Evolutionary conservation across 2,888 invertebrate species (phyloP).

Genomic region (Sarcophaga carnaria): DNA sequence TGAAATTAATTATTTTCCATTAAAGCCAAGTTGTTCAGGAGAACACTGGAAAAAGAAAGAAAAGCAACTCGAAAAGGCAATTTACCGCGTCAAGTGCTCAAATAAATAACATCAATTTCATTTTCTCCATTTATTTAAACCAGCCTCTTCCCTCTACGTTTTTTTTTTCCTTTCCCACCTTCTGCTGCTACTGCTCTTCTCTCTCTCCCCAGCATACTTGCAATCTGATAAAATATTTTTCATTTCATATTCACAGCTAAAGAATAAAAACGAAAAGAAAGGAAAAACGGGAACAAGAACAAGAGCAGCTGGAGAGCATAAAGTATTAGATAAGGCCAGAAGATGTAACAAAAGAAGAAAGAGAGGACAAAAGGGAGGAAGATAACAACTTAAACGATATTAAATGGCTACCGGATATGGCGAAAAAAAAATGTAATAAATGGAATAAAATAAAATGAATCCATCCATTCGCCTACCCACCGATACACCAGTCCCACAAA

Average conservation of each 20-base stretch:
- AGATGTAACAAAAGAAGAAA: background rate
- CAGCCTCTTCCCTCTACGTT: slow-evolving; percentile 19
- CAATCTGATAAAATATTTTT: slow-evolving; percentile 59
- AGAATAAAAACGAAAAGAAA: background rate
- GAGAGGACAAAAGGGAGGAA: slow-evolving; percentile 27
- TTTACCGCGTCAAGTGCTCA: slow-evolving; percentile 82
- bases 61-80: slow-evolving; percentile 81
- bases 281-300: background rate
- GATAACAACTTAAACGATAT: slow-evolving; percentile 68
- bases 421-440: slow-evolving; percentile 37
- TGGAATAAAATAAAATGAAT: slow-evolving; percentile 56
- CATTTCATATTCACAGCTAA: slow-evolving; percentile 64
- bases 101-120: slow-evolving; percentile 82
- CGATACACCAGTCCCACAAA: background rate
- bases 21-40: slow-evolving; percentile 79
- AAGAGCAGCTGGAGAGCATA: slow-evolving; percentile 61
- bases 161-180: background rate
- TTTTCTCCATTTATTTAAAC: slow-evolving; percentile 70
- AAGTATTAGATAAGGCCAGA: background rate
- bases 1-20: slow-evolving; percentile 83
- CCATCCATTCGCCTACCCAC: slow-evolving; percentile 35
- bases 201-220: slow-evolving; percentile 14
- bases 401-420: slow-evolving; percentile 68
- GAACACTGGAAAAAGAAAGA: slow-evolving; percentile 75
- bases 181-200: background rate